Evolutionary conservation across 2,888 invertebrate species (phyloP).

Genomic region (Copidosoma aretas): DNA sequence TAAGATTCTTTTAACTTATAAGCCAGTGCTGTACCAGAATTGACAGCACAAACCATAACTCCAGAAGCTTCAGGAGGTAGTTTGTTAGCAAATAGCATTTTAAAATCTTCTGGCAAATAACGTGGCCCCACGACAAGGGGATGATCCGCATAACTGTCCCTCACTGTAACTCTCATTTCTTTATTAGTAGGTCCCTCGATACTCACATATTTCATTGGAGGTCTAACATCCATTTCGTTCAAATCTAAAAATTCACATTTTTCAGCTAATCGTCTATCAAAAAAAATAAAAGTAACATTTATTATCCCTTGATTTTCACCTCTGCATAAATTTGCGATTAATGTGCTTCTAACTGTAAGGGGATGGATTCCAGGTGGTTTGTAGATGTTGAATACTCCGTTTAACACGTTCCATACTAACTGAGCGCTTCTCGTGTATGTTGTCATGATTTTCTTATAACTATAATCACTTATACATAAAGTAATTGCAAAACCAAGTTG

Average conservation of each 20-base stretch:
- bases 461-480: too few species aligned
- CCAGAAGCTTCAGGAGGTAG: slow-evolving; percentile 76
- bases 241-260: slow-evolving; percentile 67
- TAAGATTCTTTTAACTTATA: slow-evolving; percentile 68
- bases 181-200: slow-evolving; percentile 73
- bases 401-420: slow-evolving; percentile 71
- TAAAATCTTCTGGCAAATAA: slow-evolving; percentile 74
- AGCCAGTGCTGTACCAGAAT: slow-evolving; percentile 69
- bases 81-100: slow-evolving; percentile 67
- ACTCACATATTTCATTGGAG: slow-evolving; percentile 67
- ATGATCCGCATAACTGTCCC: slow-evolving; percentile 77
- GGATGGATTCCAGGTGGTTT: slow-evolving; percentile 74
- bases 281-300: neutral
- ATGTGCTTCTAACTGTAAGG: slow-evolving; percentile 65
- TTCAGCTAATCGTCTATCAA: neutral
- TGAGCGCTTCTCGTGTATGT: slow-evolving; percentile 63
- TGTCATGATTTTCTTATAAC: slow-evolving; percentile 5
- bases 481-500: too few species aligned
- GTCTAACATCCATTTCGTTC: slow-evolving; percentile 72
- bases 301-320: slow-evolving; percentile 72
- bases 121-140: slow-evolving; percentile 78
- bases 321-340: slow-evolving; percentile 71
- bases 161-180: slow-evolving; percentile 66
- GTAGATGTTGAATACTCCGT: slow-evolving; percentile 80
- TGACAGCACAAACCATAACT: slow-evolving; percentile 78